Percentiles rank a stretch among this genome's conserved stretches.
phyloP scores from a whole-genome alignment of 2,888 invertebrate genomes.

The Lamellibrachia columna region DNA sequence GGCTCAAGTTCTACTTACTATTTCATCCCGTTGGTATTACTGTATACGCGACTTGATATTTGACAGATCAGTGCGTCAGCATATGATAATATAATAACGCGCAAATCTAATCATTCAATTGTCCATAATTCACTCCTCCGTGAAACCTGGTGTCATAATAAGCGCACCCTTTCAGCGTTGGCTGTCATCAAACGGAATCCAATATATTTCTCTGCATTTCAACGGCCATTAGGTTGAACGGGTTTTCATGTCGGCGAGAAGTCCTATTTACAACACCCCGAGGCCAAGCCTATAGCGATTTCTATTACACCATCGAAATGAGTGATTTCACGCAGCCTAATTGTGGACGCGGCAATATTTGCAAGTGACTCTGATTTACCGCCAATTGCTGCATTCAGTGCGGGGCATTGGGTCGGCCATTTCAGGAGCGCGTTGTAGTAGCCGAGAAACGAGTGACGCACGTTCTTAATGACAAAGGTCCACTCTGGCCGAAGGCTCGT shows the following conservation, averaged over 20 bases:
- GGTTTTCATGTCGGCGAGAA: not conserved
- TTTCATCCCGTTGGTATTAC: not conserved
- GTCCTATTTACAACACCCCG: conserved; percentile 2
- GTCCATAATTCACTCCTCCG: not conserved
- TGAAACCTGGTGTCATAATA: not conserved
- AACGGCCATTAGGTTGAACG: not conserved
- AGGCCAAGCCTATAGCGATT: not conserved
- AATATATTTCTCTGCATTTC: not conserved
- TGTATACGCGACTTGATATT: not conserved
- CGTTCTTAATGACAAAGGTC: not conserved
- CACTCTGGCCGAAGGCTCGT: not conserved
- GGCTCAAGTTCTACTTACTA: conserved; percentile 8
- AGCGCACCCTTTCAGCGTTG: not conserved
- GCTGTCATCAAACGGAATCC: not conserved
- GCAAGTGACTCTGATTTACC: not conserved
- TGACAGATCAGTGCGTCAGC: not conserved
- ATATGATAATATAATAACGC: not conserved
- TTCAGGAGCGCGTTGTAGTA: not conserved
- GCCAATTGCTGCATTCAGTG: not conserved
- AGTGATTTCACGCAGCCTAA: conserved; percentile 3
- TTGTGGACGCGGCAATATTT: not conserved
- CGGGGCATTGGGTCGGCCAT: not conserved
- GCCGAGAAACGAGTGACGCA: not conserved
- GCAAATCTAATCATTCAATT: not conserved
- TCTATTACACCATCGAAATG: not conserved